phyloP scores from a whole-genome alignment of 64 coral and sea anemone genomes.

The Dendronephthya gigantea region DNA sequence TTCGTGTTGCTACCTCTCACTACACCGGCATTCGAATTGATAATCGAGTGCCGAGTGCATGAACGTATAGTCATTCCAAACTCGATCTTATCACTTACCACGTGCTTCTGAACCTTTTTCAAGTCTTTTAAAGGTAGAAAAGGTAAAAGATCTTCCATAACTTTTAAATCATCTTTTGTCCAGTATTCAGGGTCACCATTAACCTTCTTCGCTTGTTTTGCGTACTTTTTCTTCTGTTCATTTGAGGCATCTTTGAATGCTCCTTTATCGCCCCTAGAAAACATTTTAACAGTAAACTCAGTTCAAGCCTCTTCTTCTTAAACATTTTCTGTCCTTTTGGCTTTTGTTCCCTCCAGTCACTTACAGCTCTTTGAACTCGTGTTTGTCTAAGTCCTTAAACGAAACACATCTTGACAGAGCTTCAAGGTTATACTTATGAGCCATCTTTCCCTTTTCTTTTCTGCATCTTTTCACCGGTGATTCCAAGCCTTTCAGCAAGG shows the following conservation, averaged over 20 bases:
- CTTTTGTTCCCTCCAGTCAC: background rate
- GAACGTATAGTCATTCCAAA: no score
- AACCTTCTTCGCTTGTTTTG: background rate
- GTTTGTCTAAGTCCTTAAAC: background rate
- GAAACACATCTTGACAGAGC: background rate
- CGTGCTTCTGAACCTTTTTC: background rate
- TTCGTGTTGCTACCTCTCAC: no score
- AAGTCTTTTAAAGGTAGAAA: background rate
- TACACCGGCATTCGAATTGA: no score
- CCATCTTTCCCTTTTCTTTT: background rate
- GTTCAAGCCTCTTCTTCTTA: background rate
- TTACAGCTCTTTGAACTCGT: background rate
- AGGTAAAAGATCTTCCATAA: background rate
- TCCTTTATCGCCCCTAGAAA: background rate
- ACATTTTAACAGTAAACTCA: background rate
- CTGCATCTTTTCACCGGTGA: background rate
- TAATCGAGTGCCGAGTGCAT: no score
- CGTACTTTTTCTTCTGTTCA: background rate
- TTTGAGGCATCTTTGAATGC: background rate
- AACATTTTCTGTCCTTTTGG: background rate
- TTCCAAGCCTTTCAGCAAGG: background rate
- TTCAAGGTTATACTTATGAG: background rate
- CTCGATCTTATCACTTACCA: background rate
- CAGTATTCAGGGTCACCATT: background rate
- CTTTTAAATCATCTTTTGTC: background rate